These are phyloP conservation scores for Aythya baeri DNA, from an alignment of 2,113 vertebrate genomes.

Conservation along the genomic window DNA sequence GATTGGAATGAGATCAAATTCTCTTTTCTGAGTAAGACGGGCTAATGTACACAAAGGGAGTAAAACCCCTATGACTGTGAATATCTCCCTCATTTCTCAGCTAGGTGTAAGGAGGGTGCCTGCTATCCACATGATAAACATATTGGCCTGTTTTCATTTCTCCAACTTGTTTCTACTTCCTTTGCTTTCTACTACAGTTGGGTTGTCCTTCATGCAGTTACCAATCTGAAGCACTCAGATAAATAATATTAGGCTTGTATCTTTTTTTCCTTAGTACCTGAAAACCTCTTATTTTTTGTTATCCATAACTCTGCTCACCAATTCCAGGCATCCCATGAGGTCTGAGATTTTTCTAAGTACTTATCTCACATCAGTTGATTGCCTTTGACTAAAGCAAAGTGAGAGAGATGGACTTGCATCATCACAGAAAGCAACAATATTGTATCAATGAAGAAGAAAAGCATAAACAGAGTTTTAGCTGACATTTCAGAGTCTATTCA, in stretches of 20 bases:
- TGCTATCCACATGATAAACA: background rate
- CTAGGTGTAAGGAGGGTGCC: accelerated
- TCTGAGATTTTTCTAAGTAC: background rate
- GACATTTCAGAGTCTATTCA: background rate
- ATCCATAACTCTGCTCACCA: background rate
- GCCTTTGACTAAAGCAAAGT: background rate
- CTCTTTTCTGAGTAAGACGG: background rate
- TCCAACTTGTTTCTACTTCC: background rate
- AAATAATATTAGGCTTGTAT: background rate
- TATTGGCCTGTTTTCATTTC: background rate
- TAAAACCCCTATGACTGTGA: background rate
- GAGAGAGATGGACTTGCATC: background rate
- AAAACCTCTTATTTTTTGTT: background rate
- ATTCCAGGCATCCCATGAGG: background rate
- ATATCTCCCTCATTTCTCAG: background rate
- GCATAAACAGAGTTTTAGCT: background rate
- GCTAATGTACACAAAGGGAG: background rate
- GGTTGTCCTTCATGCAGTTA: background rate
- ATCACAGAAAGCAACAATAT: background rate
- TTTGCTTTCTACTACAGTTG: background rate
- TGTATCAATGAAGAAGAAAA: background rate
- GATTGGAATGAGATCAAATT: background rate
- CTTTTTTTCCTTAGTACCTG: background rate
- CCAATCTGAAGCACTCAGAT: background rate
- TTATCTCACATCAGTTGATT: background rate